Conservation (phyloP, 23 tunicate species). For the Aplidium turbinatum region DNA sequence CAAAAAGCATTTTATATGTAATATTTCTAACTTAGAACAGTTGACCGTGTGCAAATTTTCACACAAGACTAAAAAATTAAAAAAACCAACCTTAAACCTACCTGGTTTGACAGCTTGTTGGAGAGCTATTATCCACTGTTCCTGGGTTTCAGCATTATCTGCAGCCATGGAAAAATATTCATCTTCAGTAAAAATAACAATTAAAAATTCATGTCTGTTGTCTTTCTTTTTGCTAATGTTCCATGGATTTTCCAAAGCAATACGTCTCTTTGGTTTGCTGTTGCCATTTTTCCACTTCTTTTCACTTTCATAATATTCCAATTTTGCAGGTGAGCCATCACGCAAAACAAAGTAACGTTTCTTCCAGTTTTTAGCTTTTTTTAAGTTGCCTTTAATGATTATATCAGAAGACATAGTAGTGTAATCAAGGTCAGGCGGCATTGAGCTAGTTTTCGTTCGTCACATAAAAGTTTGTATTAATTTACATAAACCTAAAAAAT, state of each 20-base stretch:
- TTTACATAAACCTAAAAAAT: no score
- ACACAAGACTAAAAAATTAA: neutral
- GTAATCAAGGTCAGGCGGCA: constrained; percentile 89
- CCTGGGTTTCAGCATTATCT: constrained; percentile 67
- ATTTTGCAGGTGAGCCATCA: constrained; percentile 70
- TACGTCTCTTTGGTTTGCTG: constrained; percentile 63
- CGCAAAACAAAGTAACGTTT: constrained; percentile 86
- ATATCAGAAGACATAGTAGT: constrained; percentile 55
- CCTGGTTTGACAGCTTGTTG: constrained; percentile 62
- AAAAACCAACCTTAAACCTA: constrained; percentile 8
- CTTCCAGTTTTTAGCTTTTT: constrained; percentile 85
- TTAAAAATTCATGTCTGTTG: constrained; percentile 61
- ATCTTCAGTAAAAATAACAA: constrained; percentile 85
- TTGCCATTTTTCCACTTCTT: constrained; percentile 39
- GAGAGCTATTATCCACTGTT: constrained; percentile 64
- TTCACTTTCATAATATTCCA: constrained; percentile 89
- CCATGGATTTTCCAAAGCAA: constrained; percentile 76
- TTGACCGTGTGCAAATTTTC: no score
- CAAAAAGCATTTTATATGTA: no score
- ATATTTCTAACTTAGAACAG: no score
- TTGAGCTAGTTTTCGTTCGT: no score
- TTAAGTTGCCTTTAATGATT: constrained; percentile 58
- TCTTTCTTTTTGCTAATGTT: constrained; percentile 65
- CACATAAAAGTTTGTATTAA: no score
- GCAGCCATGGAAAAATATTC: constrained; percentile 88